These are phyloP conservation scores for Gallinago nigripennis DNA, from an alignment of 2,797 vertebrate genomes.

Conservation along the genomic window DNA sequence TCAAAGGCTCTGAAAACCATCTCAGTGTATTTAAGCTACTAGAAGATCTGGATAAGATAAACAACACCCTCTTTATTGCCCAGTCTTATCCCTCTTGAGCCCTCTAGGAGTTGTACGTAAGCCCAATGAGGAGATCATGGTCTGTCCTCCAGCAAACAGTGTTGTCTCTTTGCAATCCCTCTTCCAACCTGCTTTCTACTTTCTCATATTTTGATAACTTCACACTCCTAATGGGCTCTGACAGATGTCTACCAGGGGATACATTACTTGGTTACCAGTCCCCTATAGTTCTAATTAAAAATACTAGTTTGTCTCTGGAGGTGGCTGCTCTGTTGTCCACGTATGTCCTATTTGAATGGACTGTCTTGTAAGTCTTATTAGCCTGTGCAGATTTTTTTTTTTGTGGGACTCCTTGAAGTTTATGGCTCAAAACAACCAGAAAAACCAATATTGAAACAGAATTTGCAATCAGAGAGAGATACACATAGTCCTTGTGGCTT, in stretches of 20 bases:
- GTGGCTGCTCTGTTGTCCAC: background rate
- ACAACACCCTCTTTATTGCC: background rate
- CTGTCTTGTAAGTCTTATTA: background rate
- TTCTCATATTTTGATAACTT: background rate
- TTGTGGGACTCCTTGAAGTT: background rate
- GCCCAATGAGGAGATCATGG: background rate
- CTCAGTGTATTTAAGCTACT: background rate
- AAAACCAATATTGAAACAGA: background rate
- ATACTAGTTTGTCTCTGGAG: background rate
- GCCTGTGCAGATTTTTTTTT: background rate
- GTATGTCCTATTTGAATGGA: background rate
- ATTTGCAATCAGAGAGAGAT: background rate
- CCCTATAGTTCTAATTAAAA: background rate
- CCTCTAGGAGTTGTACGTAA: background rate
- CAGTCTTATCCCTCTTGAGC: background rate
- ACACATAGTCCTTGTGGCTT: background rate
- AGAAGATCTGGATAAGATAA: background rate
- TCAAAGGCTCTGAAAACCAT: background rate
- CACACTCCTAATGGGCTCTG: background rate
- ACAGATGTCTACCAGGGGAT: background rate
- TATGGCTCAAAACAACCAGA: background rate
- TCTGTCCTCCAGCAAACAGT: background rate
- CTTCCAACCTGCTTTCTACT: background rate
- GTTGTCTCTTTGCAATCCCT: background rate
- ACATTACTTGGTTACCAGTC: background rate